phyloP scores from a whole-genome alignment of 2,113 vertebrate species.

The Catharus fuscescens region DNA sequence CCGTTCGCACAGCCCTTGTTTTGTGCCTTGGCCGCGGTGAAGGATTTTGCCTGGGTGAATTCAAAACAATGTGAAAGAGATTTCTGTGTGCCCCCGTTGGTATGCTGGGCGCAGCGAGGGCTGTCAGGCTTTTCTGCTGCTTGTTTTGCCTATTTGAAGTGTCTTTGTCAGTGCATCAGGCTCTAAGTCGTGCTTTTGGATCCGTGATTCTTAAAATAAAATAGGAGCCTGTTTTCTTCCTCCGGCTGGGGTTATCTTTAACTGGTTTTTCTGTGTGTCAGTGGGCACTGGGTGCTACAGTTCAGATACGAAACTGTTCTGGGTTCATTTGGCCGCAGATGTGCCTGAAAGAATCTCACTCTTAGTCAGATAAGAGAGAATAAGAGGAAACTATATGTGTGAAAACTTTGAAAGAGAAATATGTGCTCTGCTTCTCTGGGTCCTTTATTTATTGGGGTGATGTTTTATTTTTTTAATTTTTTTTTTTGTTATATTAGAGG shows the following conservation, averaged over 20 bases:
- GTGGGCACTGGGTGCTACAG: neutral
- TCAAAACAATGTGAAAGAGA: neutral
- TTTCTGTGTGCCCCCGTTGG: neutral
- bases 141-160: neutral
- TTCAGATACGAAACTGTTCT: neutral
- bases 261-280: neutral
- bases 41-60: neutral
- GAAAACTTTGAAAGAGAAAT: neutral
- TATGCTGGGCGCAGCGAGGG: neutral
- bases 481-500: neutral
- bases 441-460: neutral
- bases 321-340: neutral
- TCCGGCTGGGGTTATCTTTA: neutral
- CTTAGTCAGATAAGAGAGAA: neutral
- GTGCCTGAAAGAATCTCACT: neutral
- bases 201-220: neutral
- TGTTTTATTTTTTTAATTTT: neutral
- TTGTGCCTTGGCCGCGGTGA: constrained; percentile 3
- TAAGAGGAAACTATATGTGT: neutral
- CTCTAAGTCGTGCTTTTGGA: neutral
- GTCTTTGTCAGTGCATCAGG: neutral
- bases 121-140: neutral
- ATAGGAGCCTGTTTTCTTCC: neutral
- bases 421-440: neutral
- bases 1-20: constrained; percentile 62